A percentile compares a stretch with the other conserved stretches of the same genome.
These are phyloP conservation scores for Phalanger gymnotis DNA, from an alignment of 2,797 vertebrate genomes.

Conservation along the genomic window DNA sequence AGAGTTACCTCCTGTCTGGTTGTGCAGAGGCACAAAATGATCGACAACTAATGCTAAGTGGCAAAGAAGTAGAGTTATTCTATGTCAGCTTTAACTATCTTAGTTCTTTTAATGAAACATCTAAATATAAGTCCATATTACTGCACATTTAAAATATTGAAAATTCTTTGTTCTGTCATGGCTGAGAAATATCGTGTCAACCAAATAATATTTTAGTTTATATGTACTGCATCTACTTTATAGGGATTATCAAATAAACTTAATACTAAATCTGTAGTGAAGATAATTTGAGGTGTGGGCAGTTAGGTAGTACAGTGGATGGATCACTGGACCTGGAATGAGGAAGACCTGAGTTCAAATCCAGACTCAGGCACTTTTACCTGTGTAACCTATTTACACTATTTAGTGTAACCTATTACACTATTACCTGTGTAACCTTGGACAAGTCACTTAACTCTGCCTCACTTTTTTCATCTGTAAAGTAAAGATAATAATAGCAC, in stretches of 20 bases:
- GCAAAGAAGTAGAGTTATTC: slow-evolving; percentile 68
- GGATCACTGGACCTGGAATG: not conserved
- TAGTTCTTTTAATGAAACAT: slow-evolving; percentile 17
- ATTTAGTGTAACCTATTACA: no score
- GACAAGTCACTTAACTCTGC: not conserved
- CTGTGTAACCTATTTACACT: not conserved
- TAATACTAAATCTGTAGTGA: not conserved
- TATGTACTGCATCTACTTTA: slow-evolving; percentile 33
- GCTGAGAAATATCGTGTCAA: slow-evolving; percentile 48
- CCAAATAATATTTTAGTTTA: slow-evolving; percentile 62
- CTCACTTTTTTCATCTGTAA: not conserved
- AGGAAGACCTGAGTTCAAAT: not conserved
- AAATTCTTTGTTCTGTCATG: slow-evolving; percentile 42
- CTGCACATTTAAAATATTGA: slow-evolving; percentile 25
- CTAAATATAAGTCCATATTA: slow-evolving; percentile 69
- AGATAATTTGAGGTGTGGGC: not conserved
- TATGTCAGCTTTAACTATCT: slow-evolving; percentile 48
- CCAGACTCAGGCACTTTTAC: not conserved
- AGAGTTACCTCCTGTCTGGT: slow-evolving; percentile 57
- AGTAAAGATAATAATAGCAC: not conserved
- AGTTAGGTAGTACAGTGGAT: not conserved
- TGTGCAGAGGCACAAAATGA: slow-evolving; percentile 47
- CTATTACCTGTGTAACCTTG: not conserved
- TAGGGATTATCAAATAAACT: not conserved
- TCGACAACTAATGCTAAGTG: slow-evolving; percentile 64